A percentile compares a stretch with the other conserved stretches of the same genome.
Evolutionary conservation across 2,797 vertebrate genomes (phyloP).

Genomic region (Aulostomus chinensis): DNA sequence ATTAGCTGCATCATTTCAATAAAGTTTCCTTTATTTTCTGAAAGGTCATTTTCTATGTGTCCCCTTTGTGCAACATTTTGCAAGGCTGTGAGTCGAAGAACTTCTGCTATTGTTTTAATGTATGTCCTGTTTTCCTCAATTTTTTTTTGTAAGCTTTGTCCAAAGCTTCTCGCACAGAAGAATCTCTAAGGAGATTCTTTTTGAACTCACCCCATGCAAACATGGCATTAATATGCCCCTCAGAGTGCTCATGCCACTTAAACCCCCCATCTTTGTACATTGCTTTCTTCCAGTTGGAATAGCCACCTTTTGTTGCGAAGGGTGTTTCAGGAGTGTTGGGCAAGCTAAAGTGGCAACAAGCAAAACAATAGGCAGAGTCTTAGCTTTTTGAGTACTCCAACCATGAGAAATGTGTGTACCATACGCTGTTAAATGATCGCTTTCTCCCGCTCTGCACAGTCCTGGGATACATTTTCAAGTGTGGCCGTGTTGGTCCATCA

Average conservation of each 20-base stretch:
- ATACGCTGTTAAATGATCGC: background rate
- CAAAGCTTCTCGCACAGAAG: too few species aligned
- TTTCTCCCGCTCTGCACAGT: conserved; percentile 1
- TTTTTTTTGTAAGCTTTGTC: too few species aligned
- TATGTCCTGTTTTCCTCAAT: too few species aligned
- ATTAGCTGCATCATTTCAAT: conserved; percentile 7
- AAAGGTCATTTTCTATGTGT: conserved; percentile 1
- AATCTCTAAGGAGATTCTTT: too few species aligned
- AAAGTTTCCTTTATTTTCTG: conserved; percentile 16
- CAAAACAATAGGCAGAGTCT: conserved; percentile 19
- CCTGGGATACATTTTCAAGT: background rate
- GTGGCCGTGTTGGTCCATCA: conserved; percentile 14
- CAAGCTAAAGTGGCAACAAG: conserved; percentile 13
- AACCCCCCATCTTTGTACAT: conserved; percentile 5
- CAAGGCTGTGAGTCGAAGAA: conserved; percentile 3
- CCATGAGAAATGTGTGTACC: background rate
- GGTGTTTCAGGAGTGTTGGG: background rate
- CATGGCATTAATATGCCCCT: too few species aligned
- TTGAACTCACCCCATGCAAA: too few species aligned
- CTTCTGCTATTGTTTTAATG: too few species aligned
- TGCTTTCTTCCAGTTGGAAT: conserved; percentile 24
- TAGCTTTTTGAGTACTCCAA: conserved; percentile 15
- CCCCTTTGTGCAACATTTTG: conserved; percentile 12
- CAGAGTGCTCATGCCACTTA: background rate
- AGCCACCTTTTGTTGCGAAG: conserved; percentile 10